Conservation (phyloP, 2,888 invertebrate species). For the Nebria brevicollis region DNA sequence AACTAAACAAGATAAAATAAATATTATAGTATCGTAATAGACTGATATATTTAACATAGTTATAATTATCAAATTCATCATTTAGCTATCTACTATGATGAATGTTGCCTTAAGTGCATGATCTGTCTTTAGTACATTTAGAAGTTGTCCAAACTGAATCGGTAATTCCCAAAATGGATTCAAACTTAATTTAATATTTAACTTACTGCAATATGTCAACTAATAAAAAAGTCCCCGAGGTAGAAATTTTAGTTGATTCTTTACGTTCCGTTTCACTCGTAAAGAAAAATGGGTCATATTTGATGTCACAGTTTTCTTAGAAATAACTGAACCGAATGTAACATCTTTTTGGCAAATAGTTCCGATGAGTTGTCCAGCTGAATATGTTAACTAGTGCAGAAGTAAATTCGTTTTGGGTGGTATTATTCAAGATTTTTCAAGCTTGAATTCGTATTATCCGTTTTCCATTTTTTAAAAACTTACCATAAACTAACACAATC, state of each 20-base stretch:
- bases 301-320: neutral
- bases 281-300: conserved; percentile 1
- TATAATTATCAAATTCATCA: neutral
- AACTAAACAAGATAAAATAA: neutral
- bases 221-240: neutral
- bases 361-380: neutral
- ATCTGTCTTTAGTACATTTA: neutral
- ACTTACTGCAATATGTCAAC: neutral
- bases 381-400: neutral
- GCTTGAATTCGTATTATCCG: neutral
- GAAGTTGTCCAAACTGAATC: neutral
- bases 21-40: neutral
- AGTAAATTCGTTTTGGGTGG: neutral
- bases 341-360: neutral
- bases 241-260: neutral
- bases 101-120: neutral
- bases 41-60: neutral
- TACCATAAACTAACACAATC: neutral
- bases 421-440: neutral
- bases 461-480: neutral
- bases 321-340: neutral
- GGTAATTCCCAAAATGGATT: neutral
- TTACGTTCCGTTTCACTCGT: neutral
- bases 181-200: neutral
- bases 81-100: neutral